phyloP scores from a whole-genome alignment of 2,888 invertebrate species.

The Drosophila formosana region DNA sequence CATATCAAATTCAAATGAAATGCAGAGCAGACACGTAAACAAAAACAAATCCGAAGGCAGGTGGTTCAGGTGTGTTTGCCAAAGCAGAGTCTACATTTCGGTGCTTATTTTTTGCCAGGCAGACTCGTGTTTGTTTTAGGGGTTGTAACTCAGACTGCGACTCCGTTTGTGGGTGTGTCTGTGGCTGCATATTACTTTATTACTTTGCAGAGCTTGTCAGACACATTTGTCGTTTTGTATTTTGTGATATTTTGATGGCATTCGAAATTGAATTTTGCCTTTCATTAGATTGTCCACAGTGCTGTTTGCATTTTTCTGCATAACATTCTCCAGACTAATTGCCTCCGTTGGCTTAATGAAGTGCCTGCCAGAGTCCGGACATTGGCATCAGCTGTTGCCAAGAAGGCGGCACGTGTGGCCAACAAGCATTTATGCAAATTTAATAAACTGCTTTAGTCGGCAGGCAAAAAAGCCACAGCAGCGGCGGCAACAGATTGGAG shows the following conservation, averaged over 20 bases:
- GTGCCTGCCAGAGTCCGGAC: conserved; percentile 53
- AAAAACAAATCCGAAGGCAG: background rate
- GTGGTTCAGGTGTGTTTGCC: conserved; percentile 24
- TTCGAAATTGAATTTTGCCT: conserved; percentile 33
- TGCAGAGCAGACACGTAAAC: background rate
- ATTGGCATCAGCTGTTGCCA: conserved; percentile 67
- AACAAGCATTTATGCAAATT: conserved; percentile 77
- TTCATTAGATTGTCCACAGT: conserved; percentile 26
- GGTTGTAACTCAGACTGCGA: background rate
- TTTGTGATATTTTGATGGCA: conserved; percentile 21
- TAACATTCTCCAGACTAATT: conserved; percentile 62
- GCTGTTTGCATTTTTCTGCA: conserved; percentile 11
- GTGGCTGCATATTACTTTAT: conserved; percentile 25
- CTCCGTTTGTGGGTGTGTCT: conserved; percentile 4
- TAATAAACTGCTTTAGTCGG: conserved; percentile 72
- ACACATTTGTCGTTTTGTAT: conserved; percentile 29
- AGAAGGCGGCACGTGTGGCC: conserved; percentile 49
- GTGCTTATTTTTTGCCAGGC: conserved; percentile 1
- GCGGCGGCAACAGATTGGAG: conserved; percentile 51
- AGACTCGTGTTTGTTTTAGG: conserved; percentile 11
- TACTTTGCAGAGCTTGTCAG: conserved; percentile 26
- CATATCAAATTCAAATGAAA: conserved; percentile 16
- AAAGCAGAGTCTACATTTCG: conserved; percentile 9
- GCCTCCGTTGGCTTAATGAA: conserved; percentile 68
- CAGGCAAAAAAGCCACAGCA: background rate